A percentile compares a stretch with the other conserved stretches of the same genome.
Conservation (phyloP, 2,888 invertebrate genomes). For the Rotaria macrura region DNA sequence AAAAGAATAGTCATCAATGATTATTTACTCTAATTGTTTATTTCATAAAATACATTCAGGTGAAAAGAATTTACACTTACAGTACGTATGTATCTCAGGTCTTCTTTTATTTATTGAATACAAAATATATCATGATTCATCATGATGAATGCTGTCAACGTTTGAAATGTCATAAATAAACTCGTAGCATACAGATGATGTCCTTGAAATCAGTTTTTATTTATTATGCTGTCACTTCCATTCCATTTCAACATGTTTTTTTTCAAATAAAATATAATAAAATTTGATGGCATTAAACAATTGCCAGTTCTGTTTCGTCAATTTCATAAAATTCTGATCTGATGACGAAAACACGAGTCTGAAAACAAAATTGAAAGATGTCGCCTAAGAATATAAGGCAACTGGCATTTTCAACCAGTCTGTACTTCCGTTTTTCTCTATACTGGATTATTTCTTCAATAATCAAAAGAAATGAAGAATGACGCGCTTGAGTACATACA, state of each 20-base stretch:
- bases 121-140: neutral
- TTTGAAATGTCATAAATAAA: neutral
- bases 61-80: neutral
- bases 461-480: neutral
- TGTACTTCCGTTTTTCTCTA: neutral
- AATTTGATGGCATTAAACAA: neutral
- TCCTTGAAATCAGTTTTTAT: neutral
- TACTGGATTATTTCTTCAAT: neutral
- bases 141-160: neutral
- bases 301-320: neutral
- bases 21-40: neutral
- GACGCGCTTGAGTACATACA: neutral
- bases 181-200: neutral
- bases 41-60: neutral
- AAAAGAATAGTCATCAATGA: neutral
- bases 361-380: neutral
- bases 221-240: neutral
- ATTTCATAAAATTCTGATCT: neutral
- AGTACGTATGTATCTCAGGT: neutral
- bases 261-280: neutral
- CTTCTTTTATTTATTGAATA: neutral
- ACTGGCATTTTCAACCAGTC: neutral
- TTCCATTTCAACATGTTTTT: neutral
- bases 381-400: neutral
- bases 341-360: neutral